A percentile compares a stretch with the other conserved stretches of the same genome.
These are phyloP conservation scores for Cabera pusaria DNA, from an alignment of 2,888 invertebrate species.

Conservation along the genomic window DNA sequence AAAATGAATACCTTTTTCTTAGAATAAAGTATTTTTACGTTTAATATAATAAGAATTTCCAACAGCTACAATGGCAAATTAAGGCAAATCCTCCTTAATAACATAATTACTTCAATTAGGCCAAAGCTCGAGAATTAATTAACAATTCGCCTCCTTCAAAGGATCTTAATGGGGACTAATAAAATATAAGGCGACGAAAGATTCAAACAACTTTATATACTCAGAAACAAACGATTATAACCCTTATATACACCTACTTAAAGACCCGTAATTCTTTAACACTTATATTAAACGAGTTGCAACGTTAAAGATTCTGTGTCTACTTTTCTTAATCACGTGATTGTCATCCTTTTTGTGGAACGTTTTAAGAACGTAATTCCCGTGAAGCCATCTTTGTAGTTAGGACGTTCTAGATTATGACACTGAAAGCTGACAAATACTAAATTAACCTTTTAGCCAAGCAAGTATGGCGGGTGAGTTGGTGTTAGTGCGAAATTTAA, in stretches of 20 bases:
- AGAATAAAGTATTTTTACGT: no score
- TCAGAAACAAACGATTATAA: constrained; percentile 5
- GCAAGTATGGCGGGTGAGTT: constrained; percentile 46
- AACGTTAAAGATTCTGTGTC: no score
- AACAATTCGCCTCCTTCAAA: constrained; percentile 36
- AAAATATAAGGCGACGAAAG: constrained; percentile 53
- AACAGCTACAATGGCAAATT: constrained; percentile 30
- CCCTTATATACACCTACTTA: constrained; percentile 2
- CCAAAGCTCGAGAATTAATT: constrained; percentile 43
- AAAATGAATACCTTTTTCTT: no score
- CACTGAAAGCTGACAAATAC: constrained; percentile 50
- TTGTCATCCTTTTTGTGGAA: no score
- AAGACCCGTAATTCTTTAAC: constrained; percentile 1
- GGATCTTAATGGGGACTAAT: constrained; percentile 38
- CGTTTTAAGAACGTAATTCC: constrained; percentile 22
- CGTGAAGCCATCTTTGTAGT: constrained; percentile 22
- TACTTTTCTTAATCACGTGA: no score
- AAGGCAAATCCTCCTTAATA: constrained; percentile 48
- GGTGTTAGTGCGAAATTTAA: constrained; percentile 53
- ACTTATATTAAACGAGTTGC: no score
- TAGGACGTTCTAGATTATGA: constrained; percentile 34
- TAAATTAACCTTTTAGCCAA: constrained; percentile 56
- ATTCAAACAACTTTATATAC: constrained; percentile 44
- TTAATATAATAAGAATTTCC: constrained; percentile 12
- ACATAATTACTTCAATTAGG: constrained; percentile 50